A percentile compares a stretch with the other conserved stretches of the same genome.
These are phyloP conservation scores for Oryzias melastigma DNA, from an alignment of 2,113 vertebrate species.

Conservation along the genomic window DNA sequence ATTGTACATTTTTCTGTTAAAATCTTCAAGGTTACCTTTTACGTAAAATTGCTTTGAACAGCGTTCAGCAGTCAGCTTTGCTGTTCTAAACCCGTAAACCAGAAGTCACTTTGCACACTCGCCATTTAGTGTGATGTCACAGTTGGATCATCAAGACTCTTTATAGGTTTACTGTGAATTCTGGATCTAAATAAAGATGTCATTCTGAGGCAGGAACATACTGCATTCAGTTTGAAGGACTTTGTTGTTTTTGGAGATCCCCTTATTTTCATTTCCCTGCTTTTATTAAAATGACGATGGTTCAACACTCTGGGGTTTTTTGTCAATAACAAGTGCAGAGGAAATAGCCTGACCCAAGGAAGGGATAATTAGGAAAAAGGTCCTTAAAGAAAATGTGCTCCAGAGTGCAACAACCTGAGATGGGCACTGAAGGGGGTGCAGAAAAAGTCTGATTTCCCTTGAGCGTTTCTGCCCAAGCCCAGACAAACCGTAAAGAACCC, in stretches of 20 bases:
- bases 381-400: background rate
- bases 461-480: background rate
- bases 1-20: too few species aligned
- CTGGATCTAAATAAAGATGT: background rate
- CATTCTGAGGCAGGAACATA: background rate
- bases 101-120: too few species aligned
- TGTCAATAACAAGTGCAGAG: background rate
- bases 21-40: too few species aligned
- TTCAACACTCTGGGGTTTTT: background rate
- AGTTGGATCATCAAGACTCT: too few species aligned
- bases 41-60: too few species aligned
- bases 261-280: background rate
- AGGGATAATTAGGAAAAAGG: background rate
- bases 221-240: background rate
- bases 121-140: too few species aligned
- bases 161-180: too few species aligned
- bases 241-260: too few species aligned
- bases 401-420: background rate
- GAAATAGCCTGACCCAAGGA: background rate
- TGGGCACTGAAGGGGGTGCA: background rate
- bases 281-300: background rate
- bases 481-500: background rate
- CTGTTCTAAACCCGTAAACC: too few species aligned
- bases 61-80: too few species aligned
- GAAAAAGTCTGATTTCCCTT: background rate